Evolutionary conservation across 2,888 invertebrate genomes (phyloP).

Genomic region (Chymomyza fuscimana): DNA sequence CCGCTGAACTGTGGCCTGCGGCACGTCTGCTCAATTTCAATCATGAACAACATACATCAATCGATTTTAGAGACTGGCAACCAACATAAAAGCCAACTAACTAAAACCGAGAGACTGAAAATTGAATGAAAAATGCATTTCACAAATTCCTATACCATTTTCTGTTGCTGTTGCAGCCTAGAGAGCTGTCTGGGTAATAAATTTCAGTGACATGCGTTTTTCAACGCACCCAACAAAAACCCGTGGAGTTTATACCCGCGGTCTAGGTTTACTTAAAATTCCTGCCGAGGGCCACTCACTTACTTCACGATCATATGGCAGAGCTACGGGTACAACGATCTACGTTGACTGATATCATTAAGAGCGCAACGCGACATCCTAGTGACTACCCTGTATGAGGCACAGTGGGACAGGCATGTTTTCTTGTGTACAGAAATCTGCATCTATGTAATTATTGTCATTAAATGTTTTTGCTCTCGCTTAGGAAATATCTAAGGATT

Average conservation of each 20-base stretch:
- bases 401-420: neutral
- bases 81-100: slow-evolving; percentile 44
- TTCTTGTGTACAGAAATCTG: neutral
- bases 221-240: slow-evolving; percentile 43
- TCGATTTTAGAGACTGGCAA: slow-evolving; percentile 67
- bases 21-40: slow-evolving; percentile 57
- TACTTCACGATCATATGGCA: slow-evolving; percentile 38
- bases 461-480: too few species aligned
- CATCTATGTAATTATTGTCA: too few species aligned
- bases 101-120: slow-evolving; percentile 39
- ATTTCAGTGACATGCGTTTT: slow-evolving; percentile 74
- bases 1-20: neutral
- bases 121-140: slow-evolving; percentile 74
- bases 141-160: slow-evolving; percentile 32
- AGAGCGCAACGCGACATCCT: slow-evolving; percentile 60
- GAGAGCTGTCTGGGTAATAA: slow-evolving; percentile 56
- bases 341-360: slow-evolving; percentile 65
- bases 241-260: slow-evolving; percentile 57
- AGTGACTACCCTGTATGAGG: neutral
- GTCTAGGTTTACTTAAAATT: slow-evolving; percentile 66
- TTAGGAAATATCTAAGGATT: too few species aligned
- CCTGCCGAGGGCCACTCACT: slow-evolving; percentile 37
- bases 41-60: slow-evolving; percentile 65
- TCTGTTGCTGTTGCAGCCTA: slow-evolving; percentile 34
- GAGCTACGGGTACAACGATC: slow-evolving; percentile 36